A percentile compares a stretch with the other conserved stretches of the same genome.
These are phyloP conservation scores for Anadara kagoshimensis DNA, from an alignment of 1,140 invertebrate species.

Conservation along the genomic window DNA sequence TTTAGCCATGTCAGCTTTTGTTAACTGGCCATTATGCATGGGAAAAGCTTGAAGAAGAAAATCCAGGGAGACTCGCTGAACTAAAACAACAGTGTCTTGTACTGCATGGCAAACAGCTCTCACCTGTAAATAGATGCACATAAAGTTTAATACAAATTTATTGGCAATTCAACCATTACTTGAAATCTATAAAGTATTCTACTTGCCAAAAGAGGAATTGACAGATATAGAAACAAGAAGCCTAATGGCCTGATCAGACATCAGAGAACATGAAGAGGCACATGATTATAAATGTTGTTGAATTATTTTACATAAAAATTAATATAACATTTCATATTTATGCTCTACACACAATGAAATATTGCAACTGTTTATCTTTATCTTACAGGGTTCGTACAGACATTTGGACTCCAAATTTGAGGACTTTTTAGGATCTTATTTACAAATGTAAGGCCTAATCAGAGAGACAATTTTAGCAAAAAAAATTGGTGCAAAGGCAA, in stretches of 20 bases:
- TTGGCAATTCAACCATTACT: neutral
- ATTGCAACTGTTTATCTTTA: too few species aligned
- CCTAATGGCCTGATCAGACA: too few species aligned
- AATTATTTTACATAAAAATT: too few species aligned
- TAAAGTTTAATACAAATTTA: neutral
- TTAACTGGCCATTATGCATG: conserved; percentile 87
- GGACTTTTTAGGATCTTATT: too few species aligned
- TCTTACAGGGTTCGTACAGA: too few species aligned
- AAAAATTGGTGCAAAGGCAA: too few species aligned
- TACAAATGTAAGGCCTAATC: too few species aligned
- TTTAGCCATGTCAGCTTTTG: conserved; percentile 83
- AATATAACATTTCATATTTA: too few species aligned
- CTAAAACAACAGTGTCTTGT: conserved; percentile 87
- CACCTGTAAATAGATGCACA: conserved; percentile 73
- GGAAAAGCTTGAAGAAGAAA: conserved; percentile 90
- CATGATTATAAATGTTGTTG: neutral
- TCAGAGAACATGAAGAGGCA: neutral
- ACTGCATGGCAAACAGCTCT: conserved; percentile 83
- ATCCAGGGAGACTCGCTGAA: conserved; percentile 91
- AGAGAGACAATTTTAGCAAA: too few species aligned
- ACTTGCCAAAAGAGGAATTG: neutral
- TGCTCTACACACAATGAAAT: too few species aligned
- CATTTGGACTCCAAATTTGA: too few species aligned
- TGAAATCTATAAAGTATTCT: neutral
- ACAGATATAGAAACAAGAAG: neutral